Percentiles rank a stretch among this genome's conserved stretches.
These are phyloP conservation scores for Cyprinus carpio DNA, from an alignment of 2,113 vertebrate species.

Conservation along the genomic window DNA sequence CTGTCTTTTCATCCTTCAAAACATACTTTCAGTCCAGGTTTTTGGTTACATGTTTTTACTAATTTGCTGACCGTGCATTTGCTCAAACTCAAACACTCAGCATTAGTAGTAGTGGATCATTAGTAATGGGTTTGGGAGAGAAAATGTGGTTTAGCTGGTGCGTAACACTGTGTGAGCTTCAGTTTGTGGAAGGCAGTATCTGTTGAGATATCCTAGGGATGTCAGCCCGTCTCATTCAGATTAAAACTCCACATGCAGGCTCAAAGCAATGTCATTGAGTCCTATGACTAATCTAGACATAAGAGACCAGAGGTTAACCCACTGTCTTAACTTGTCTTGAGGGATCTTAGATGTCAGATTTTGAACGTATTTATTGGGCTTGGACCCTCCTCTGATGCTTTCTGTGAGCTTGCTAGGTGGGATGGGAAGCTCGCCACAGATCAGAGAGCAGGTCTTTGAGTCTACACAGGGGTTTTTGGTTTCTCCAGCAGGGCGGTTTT, in stretches of 20 bases:
- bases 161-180: neutral
- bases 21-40: neutral
- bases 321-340: constrained; percentile 2
- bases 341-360: constrained; percentile 11
- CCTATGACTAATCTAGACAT: neutral
- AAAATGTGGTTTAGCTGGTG: neutral
- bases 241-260: neutral
- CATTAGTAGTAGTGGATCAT: neutral
- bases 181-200: neutral
- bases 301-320: neutral
- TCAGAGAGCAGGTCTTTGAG: constrained; percentile 23
- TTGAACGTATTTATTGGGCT: constrained; percentile 26
- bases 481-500: neutral
- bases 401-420: neutral
- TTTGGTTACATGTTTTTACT: constrained; percentile 10
- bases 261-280: neutral
- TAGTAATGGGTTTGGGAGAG: constrained; percentile 8
- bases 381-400: constrained; percentile 1
- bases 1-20: neutral
- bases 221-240: neutral
- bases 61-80: constrained; percentile 27
- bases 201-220: neutral
- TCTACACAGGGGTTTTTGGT: neutral
- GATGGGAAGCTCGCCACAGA: constrained; percentile 3
- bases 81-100: neutral